Evolutionary conservation across 2,888 invertebrate species (phyloP), one percentile per base, ranked within the genome.

Genomic region (Drosophila mimetica): DNA sequence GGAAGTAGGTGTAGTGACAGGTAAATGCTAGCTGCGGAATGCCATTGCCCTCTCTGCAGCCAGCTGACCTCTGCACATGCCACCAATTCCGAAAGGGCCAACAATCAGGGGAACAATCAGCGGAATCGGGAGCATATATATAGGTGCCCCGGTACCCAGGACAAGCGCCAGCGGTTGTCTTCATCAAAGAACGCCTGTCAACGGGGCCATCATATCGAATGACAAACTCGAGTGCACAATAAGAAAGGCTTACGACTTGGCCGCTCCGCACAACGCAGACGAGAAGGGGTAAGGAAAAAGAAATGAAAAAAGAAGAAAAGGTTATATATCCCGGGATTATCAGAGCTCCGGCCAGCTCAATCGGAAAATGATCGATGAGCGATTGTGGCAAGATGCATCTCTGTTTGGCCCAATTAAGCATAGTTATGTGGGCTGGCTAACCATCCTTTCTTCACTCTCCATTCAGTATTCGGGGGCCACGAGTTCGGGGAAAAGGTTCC

Each of bases 31-130:
- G 64, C 25, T 25, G 52, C 41, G 52, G 63, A 65, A 63, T 78
- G 80, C 72, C 76, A 76, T 72, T 78, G 77, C 73, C 78, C 74
- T 79, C 76, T 46, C 53, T 79, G 75, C 85, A 80, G 73, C 86
- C 81, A 74, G 81, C 85, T 87, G 87, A 82, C 82, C 82, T 85
- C 82, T 82, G 88, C 88, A 84, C 86, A 80, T 88, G 88, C 79
- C 88, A 77, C 79, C 28, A 11, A 28, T 44, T 44, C 9, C 14
- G 9, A 14, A 36, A n/a, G 53, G 51, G 30, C 7, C 28, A 32
- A 0, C 7, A 25, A 11, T 4, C n/a, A 4, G 11, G 16, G 37
- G 14, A 9, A 32, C 16, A 44, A 22, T 42, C 57, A 51, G 32
- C 50, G 54, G 66, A 70, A 67, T 36, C 53, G 30, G 55, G 42